These are phyloP conservation scores for Moxostoma hubbsi DNA, from an alignment of 2,797 vertebrate species.

Conservation along the genomic window DNA sequence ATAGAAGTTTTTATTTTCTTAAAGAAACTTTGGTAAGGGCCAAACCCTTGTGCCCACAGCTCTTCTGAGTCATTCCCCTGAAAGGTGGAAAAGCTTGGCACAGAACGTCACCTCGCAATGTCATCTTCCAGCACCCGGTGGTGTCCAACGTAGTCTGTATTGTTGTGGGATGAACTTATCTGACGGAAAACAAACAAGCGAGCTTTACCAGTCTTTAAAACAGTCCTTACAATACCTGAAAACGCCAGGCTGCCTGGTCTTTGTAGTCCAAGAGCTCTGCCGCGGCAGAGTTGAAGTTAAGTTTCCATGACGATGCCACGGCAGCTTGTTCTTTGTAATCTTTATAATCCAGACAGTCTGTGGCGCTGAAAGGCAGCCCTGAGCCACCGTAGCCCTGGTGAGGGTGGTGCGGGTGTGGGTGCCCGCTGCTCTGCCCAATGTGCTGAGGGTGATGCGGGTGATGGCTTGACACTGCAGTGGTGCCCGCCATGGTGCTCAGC, in stretches of 20 bases:
- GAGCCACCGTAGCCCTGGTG: constrained; percentile 87
- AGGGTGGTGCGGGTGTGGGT: constrained; percentile 77
- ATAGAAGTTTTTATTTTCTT: neutral
- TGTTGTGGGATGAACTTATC: neutral
- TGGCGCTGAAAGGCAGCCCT: constrained; percentile 88
- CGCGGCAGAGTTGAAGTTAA: constrained; percentile 90
- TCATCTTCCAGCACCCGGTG: neutral
- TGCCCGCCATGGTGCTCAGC: constrained; percentile 88
- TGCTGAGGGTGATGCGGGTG: constrained; percentile 91
- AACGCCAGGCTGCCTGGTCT: constrained; percentile 95
- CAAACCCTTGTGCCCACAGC: constrained; percentile 7
- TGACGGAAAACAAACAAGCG: constrained; percentile 50
- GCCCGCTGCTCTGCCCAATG: constrained; percentile 86
- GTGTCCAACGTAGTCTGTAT: neutral
- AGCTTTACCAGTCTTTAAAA: neutral
- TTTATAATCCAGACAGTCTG: constrained; percentile 99
- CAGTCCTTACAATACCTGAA: constrained; percentile 91
- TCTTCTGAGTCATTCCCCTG: constrained; percentile 1
- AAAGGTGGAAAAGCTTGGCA: constrained; percentile 23
- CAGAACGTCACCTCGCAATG: constrained; percentile 19
- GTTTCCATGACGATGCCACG: constrained; percentile 85
- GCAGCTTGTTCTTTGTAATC: constrained; percentile 81
- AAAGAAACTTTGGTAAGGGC: constrained; percentile 50
- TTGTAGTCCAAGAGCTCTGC: constrained; percentile 98
- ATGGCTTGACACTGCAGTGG: constrained; percentile 81